Evolutionary conservation across 2,888 invertebrate species (phyloP), one percentile per base, ranked within the genome.

Genomic region (Lasioglossum figueresi): DNA sequence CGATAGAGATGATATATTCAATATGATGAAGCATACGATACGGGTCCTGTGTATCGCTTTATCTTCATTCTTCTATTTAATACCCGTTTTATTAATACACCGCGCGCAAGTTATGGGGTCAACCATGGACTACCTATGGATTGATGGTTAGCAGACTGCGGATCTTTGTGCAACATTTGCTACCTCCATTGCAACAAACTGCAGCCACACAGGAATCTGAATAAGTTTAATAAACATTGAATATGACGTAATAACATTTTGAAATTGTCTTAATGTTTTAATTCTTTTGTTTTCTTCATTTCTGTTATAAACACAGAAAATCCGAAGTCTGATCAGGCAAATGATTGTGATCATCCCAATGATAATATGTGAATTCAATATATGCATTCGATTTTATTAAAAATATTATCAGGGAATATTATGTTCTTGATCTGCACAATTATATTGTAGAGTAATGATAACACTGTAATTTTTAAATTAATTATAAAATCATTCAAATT

Each of bases 1-100:
- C 43, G 40, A 76, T 75, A 59, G 37, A 43, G 37, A 19, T 40
- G 27, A 68, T 68, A 34, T 68, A 68, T 37, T 68, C 66, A 34
- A 68, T 68, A 23, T 4, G 66, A 37, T 12, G 66, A 10, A 37
- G 31, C 37, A 37, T 37, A 68, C 66, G 37, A 68, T 68, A 37
- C 66, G 23, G 19, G 34, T 37, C 66, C 10, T 10, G 19, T 34
- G 19, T 31, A 31, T 37, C 66, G 34, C 34, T 68, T 68, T 34
- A 31, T 68, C 66, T 68, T 68, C 23, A 23, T 68, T 68, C 66
- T 12, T 68, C 34, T 34, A 23, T 68, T 34, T 34, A 23, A 68
- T 68, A 23, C 4, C 19, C 37, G 66, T 68, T 34, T 37, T 68
- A 34, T 68, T 34, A 37, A 34, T 34, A 34, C 34, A 34, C n/a